Conservation (phyloP, 2,113 vertebrate species). For the Campylomormyrus tamandua region DNA sequence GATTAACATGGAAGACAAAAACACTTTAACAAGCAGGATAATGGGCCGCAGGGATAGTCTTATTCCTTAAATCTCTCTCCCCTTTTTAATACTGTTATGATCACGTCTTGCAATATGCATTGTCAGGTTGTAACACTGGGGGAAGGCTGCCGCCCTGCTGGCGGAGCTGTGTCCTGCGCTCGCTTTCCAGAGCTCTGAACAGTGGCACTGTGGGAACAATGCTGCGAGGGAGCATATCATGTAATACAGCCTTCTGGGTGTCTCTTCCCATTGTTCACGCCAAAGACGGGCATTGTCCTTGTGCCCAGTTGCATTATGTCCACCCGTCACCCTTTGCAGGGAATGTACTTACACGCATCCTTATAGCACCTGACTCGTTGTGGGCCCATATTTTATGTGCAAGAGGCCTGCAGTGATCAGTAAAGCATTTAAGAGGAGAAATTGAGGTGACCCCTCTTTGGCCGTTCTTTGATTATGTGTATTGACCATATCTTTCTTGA, state of each 20-base stretch:
- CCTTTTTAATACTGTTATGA: not conserved
- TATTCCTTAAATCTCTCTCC: not conserved
- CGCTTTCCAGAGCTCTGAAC: not conserved
- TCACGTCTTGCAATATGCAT: not conserved
- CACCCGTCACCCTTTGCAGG: not conserved
- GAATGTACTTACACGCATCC: not conserved
- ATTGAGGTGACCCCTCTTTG: not conserved
- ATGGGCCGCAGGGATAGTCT: not conserved
- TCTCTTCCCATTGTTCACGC: not conserved
- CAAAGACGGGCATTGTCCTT: not conserved
- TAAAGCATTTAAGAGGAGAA: not conserved
- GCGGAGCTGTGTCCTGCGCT: not conserved
- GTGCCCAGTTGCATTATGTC: not conserved
- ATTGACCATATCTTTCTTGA: too few species aligned
- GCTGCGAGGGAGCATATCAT: not conserved
- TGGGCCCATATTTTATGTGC: not conserved
- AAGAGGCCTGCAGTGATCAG: not conserved
- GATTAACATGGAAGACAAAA: not conserved
- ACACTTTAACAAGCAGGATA: not conserved
- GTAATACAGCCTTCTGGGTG: not conserved
- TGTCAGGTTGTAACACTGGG: not conserved
- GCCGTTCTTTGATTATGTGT: not conserved
- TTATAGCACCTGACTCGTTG: not conserved
- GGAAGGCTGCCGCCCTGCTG: not conserved
- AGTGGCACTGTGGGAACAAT: not conserved